Evolutionary conservation across 2,888 invertebrate genomes (phyloP).

Genomic region (Cristatella mucedo): DNA sequence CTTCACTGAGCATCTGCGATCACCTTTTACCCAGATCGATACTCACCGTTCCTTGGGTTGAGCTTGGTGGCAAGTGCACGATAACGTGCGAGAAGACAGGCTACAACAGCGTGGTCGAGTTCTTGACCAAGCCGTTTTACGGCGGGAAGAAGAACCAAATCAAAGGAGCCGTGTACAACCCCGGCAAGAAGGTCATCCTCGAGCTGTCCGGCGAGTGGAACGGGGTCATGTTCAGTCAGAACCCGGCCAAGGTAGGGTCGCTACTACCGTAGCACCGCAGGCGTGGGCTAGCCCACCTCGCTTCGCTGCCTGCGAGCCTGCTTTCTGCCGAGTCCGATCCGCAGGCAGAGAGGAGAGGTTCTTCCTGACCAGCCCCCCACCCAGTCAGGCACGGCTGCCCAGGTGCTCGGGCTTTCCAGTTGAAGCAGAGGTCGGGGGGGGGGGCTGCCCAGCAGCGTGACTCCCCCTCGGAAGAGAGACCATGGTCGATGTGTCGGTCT

Average conservation of each 20-base stretch:
- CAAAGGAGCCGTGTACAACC: conserved; percentile 54
- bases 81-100: conserved; percentile 85
- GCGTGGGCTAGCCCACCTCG: too few species aligned
- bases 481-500: too few species aligned
- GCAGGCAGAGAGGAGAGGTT: too few species aligned
- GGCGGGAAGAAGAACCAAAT: conserved; percentile 84
- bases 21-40: conserved; percentile 57
- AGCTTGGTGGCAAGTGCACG: conserved; percentile 77
- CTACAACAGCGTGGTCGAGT: conserved; percentile 78
- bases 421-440: too few species aligned
- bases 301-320: too few species aligned
- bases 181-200: conserved; percentile 58
- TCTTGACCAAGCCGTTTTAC: conserved; percentile 93
- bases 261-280: too few species aligned
- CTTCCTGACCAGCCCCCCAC: too few species aligned
- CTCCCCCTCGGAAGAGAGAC: too few species aligned
- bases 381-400: too few species aligned
- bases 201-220: conserved; percentile 92
- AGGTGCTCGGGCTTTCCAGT: too few species aligned
- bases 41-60: conserved; percentile 94
- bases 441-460: too few species aligned
- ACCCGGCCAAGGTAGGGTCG: conserved; percentile 48
- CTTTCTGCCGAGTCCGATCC: too few species aligned
- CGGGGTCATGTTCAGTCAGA: conserved; percentile 78
- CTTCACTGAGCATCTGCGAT: background rate